Percentiles rank a stretch among this genome's conserved stretches.
Evolutionary conservation across 2,888 invertebrate genomes (phyloP).

Genomic region (Diadromus collaris): DNA sequence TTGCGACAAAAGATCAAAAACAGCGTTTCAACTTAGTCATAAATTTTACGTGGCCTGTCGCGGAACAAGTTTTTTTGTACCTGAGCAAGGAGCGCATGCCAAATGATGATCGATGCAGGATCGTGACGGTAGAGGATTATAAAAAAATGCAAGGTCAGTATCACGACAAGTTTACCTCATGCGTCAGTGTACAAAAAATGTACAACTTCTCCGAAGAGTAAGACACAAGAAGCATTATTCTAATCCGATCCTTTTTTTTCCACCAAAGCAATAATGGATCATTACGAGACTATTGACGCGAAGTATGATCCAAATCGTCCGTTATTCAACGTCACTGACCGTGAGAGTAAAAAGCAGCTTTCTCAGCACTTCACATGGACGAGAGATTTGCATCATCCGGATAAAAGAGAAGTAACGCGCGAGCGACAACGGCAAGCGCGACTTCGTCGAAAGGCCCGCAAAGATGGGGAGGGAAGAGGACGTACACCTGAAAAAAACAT

Average conservation of each 20-base stretch:
- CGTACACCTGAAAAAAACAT: neutral
- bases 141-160: too few species aligned
- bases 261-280: neutral
- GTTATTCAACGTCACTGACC: neutral
- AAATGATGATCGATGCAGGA: too few species aligned
- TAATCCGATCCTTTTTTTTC: neutral
- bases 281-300: neutral
- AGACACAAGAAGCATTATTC: neutral
- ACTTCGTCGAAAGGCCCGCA: neutral
- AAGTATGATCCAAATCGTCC: neutral
- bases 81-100: too few species aligned
- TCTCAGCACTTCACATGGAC: neutral
- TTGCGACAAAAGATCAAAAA: too few species aligned
- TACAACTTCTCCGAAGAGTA: too few species aligned
- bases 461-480: neutral
- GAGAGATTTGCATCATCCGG: neutral
- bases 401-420: neutral
- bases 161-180: too few species aligned
- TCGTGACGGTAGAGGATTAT: too few species aligned
- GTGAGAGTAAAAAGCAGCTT: neutral
- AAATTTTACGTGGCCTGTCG: too few species aligned
- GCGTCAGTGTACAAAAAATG: too few species aligned
- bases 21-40: too few species aligned
- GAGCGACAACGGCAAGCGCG: neutral
- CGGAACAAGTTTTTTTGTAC: too few species aligned